Percentiles rank a stretch among this genome's conserved stretches.
These are phyloP conservation scores for Epicampocera succincta DNA, from an alignment of 2,888 invertebrate species.

Conservation along the genomic window DNA sequence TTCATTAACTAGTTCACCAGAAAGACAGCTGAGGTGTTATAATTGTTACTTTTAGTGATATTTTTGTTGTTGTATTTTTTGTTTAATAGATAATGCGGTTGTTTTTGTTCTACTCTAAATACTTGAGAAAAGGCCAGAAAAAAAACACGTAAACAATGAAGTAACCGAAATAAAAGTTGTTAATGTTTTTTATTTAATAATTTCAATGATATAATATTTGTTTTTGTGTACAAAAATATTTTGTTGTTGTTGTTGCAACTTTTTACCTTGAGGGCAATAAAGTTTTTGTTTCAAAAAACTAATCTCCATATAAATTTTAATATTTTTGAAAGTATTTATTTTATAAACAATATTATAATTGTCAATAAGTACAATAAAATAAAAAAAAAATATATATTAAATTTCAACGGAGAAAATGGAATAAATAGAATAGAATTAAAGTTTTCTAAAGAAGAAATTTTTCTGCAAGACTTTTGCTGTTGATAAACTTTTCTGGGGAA, in stretches of 20 bases:
- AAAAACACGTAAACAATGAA: slow-evolving; percentile 8
- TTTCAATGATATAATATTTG: slow-evolving; percentile 15
- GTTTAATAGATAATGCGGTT: neutral
- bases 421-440: no score
- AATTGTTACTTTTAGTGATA: slow-evolving; percentile 28
- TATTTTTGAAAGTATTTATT: slow-evolving; percentile 39
- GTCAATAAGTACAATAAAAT: neutral
- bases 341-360: neutral
- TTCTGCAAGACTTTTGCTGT: no score
- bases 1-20: slow-evolving; percentile 44
- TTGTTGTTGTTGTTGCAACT: neutral
- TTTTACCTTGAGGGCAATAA: slow-evolving; percentile 58
- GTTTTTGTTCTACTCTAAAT: slow-evolving; percentile 16
- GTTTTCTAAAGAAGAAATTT: no score
- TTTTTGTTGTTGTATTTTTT: neutral
- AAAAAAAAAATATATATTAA: no score
- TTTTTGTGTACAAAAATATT: slow-evolving; percentile 19
- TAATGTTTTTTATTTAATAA: slow-evolving; percentile 23
- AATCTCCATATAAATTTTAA: slow-evolving; percentile 17
- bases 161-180: slow-evolving; percentile 27
- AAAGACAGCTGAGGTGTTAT: slow-evolving; percentile 64
- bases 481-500: no score
- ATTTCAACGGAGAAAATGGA: no score
- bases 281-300: slow-evolving; percentile 46
- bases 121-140: neutral